phyloP scores from a whole-genome alignment of 2,113 vertebrate genomes.

The Garra rufa region DNA sequence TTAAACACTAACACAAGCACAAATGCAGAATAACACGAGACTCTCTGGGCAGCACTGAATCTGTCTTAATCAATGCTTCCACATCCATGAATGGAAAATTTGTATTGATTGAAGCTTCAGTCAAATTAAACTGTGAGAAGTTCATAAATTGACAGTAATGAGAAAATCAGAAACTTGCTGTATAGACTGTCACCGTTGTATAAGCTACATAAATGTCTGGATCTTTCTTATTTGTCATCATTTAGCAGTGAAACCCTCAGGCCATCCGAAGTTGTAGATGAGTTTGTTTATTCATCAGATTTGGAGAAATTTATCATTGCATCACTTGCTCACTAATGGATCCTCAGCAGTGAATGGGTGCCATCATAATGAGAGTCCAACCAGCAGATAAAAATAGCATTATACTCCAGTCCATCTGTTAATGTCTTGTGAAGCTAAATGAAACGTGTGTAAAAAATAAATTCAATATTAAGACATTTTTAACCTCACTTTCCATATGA shows the following conservation, averaged over 20 bases:
- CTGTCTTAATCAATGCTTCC: background rate
- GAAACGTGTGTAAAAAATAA: too few species aligned
- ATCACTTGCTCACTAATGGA: background rate
- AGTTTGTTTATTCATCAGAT: background rate
- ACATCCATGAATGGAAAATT: background rate
- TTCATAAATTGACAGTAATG: constrained; percentile 27
- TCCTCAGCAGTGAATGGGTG: background rate
- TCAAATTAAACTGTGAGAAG: constrained; percentile 25
- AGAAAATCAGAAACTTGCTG: background rate
- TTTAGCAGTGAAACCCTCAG: background rate
- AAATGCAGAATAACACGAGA: background rate
- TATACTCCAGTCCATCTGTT: background rate
- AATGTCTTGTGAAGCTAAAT: too few species aligned
- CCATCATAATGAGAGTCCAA: background rate
- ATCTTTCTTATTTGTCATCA: background rate
- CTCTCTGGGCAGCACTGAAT: background rate
- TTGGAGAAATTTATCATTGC: background rate
- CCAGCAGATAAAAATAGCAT: background rate
- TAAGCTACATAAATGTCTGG: background rate
- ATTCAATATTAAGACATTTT: too few species aligned
- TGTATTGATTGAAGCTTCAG: background rate
- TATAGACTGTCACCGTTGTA: background rate
- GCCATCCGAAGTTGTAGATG: too few species aligned
- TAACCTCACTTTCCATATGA: too few species aligned
- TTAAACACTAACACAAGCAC: background rate